Evolutionary conservation across 2,888 invertebrate genomes (phyloP), one percentile per base, ranked within the genome.

Genomic region (Archaeoteleia sp.): DNA sequence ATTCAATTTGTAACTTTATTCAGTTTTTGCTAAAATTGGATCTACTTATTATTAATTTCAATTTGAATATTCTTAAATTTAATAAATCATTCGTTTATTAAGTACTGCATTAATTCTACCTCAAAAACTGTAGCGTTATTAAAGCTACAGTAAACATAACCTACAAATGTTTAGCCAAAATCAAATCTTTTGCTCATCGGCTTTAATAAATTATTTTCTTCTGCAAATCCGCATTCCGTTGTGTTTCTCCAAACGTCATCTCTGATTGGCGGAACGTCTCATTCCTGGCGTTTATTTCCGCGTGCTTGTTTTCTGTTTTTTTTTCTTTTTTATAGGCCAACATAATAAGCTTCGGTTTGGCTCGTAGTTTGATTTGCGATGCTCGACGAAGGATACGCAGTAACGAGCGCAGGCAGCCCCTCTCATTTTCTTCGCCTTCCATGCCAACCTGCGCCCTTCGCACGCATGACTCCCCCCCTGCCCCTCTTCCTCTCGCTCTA

Each of bases 301-400:
- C 20, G 20, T 20, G 20, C 48, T 20, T 13, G 40, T 23, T 20
- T 5, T 39, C 12, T n/a, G 4, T 12, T 8, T 15, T 8, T 45
- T 30, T 51, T 35, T 25, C 45, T 45, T 30, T 32, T 32, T 61
- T 32, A 10, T 32, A 29, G 5, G 29, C 3, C 20, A 20, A 20
- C 20, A 5, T 29, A 29, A 29, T 29, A 29, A 29, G 29, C 29
- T 10, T 32, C 32, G 32, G 32, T 35, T 35, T 35, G 13, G 62
- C 55, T 43, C 14, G 15, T 7, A 30, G 53, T 58, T 60, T 67
- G 60, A 49, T 61, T 61, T 61, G 60, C 67, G 53, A 39, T 45
- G 57, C 51, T 30, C 42, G 48, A 42, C 37, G 23, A 9, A 34
- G 43, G 13, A 13, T 10, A 13, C n/a, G 13, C 15, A 4, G 54